A percentile compares a stretch with the other conserved stretches of the same genome.
These are phyloP conservation scores for Nowickia ferox DNA, from an alignment of 2,888 invertebrate species.

Conservation along the genomic window DNA sequence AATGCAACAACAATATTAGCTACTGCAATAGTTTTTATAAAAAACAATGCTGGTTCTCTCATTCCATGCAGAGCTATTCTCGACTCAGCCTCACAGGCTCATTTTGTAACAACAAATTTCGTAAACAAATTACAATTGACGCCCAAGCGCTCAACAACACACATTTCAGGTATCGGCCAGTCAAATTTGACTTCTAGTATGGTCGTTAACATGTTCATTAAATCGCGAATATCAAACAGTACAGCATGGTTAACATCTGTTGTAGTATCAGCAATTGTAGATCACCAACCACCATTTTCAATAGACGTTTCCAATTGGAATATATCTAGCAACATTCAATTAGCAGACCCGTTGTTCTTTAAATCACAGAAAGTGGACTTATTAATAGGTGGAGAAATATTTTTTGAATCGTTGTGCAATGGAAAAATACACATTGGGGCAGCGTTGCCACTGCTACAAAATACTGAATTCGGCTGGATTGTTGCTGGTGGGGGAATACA, in stretches of 20 bases:
- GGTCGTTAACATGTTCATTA: constrained; percentile 19
- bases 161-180: constrained; percentile 59
- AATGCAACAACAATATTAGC: constrained; percentile 12
- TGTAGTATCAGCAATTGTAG: constrained; percentile 65
- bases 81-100: constrained; percentile 45
- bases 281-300: constrained; percentile 60
- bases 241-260: constrained; percentile 55
- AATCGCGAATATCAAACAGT: constrained; percentile 13
- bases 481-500: constrained; percentile 56
- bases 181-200: constrained; percentile 36
- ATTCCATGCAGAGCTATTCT: constrained; percentile 47
- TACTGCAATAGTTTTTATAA: constrained; percentile 57
- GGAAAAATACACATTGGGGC: constrained; percentile 50
- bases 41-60: constrained; percentile 55
- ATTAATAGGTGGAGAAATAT: constrained; percentile 61
- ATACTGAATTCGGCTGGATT: constrained; percentile 68
- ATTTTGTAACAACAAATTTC: constrained; percentile 35
- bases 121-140: constrained; percentile 50
- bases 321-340: constrained; percentile 46
- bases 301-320: constrained; percentile 55
- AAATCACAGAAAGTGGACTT: constrained; percentile 50
- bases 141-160: background rate
- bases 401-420: constrained; percentile 60
- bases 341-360: constrained; percentile 62
- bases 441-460: constrained; percentile 48